Evolutionary conservation across 2,888 invertebrate genomes (phyloP), one percentile per base, ranked within the genome.

Genomic region (Tupiocoris notatus): DNA sequence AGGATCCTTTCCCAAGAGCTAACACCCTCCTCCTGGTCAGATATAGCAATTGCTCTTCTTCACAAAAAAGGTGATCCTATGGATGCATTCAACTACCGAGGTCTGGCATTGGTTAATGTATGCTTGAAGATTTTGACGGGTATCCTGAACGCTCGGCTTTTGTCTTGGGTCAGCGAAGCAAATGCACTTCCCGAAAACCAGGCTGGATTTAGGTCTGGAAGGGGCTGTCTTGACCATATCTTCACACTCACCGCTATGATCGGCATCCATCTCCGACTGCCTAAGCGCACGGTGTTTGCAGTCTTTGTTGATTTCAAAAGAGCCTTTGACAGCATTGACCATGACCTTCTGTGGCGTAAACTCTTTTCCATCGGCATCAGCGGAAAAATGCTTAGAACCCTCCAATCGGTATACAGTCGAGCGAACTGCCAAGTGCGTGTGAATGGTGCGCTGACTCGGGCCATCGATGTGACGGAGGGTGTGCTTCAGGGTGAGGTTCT

Each of bases 51-150:
- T 6, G 22, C n/a, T 24, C n/a, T 73, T 7, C 17, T 73, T 6
- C 62, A 73, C 39, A 61, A 63, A 73, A 70, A 73, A 18, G 73
- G 73, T 7, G 63, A 73, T 39, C 61, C 22, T 25, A 9, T 18
- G 18, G 73, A 73, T 3, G 39, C 62, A n/a, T 1, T 12, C 2
- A 73, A 73, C 25, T 73, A 73, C 18, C n/a, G 73, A 24, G 73
- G 73, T 1, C 20, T 73, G 21, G 61, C 73, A 1, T 12, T 73
- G 9, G 54, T 23, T 17, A 25, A 23, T 56, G 39, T n/a, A 39
- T 56, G 1, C n/a, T n/a, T n/a, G n/a, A n/a, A n/a, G n/a, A n/a
- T n/a, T n/a, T n/a, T n/a, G n/a, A n/a, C n/a, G n/a, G 9, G 18
- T 21, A 67, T 67, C 2, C 12, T 67, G 1, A 39, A 67, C 16